Conservation (phyloP, 2,113 vertebrate species). For the Scomber japonicus region DNA sequence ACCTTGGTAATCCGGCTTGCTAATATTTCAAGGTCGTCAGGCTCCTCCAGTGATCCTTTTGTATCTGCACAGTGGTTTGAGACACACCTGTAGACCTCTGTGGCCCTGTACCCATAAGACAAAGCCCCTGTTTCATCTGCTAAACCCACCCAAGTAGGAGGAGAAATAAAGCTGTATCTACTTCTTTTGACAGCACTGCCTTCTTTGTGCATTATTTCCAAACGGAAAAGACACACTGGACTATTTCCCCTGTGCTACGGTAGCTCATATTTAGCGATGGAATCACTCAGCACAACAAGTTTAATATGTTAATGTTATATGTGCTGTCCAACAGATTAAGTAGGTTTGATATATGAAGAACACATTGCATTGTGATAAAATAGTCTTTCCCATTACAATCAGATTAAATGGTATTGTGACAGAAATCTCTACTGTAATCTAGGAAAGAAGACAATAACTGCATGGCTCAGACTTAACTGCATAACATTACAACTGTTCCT, state of each 20-base stretch:
- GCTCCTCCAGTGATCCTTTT: constrained; percentile 44
- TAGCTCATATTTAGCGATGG: background rate
- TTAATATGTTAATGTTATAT: background rate
- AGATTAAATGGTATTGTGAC: background rate
- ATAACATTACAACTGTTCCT: background rate
- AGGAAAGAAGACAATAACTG: background rate
- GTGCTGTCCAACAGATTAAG: constrained; percentile 26
- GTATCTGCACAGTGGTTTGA: constrained; percentile 28
- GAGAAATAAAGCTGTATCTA: background rate
- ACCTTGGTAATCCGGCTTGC: constrained; percentile 61
- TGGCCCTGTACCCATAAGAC: background rate
- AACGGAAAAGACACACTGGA: background rate
- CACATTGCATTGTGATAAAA: constrained; percentile 4
- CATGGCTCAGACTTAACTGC: background rate
- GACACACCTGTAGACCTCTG: constrained; percentile 26
- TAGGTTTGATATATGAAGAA: constrained; percentile 1
- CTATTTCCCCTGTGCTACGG: background rate
- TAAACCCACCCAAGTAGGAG: background rate
- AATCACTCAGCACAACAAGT: constrained; percentile 19
- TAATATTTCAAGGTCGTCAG: constrained; percentile 70
- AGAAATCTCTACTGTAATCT: background rate
- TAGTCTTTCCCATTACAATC: constrained; percentile 5
- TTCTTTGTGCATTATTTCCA: constrained; percentile 4
- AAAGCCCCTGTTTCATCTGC: background rate
- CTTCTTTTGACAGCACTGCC: constrained; percentile 2